A percentile compares a stretch with the other conserved stretches of the same genome.
phyloP scores from a whole-genome alignment of 2,797 vertebrate genomes.

The Petrocephalus schoutedeni region DNA sequence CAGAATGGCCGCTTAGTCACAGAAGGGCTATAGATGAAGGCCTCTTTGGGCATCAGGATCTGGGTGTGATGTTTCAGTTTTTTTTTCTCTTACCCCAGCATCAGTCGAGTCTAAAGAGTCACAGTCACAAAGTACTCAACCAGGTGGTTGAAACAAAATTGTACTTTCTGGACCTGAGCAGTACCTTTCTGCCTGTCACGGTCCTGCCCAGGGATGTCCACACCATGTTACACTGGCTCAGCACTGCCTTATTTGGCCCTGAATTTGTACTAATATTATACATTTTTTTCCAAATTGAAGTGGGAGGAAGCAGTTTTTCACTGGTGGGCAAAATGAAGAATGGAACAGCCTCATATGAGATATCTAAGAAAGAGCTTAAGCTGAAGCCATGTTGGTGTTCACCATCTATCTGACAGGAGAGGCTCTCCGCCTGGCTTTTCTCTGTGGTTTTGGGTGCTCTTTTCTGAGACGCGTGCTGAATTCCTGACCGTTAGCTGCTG shows the following conservation, averaged over 20 bases:
- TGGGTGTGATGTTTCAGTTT: not conserved
- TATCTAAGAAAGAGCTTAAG: not conserved
- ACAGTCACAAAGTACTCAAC: not conserved
- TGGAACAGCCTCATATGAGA: not conserved
- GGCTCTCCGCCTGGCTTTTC: not conserved
- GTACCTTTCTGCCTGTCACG: not conserved
- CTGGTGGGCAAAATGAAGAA: not conserved
- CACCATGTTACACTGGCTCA: not conserved
- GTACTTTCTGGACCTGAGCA: not conserved
- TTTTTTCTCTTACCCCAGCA: not conserved
- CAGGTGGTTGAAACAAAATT: not conserved
- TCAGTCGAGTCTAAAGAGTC: not conserved
- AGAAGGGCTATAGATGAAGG: not conserved
- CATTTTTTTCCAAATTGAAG: not conserved
- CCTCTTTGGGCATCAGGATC: not conserved
- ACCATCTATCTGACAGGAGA: not conserved
- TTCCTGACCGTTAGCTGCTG: not conserved
- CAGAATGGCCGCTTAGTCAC: not conserved
- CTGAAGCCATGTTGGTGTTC: not conserved
- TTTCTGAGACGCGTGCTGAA: not conserved
- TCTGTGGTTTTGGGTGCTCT: not conserved
- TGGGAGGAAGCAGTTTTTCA: not conserved
- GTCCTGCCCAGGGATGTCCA: not conserved
- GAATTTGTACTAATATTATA: not conserved
- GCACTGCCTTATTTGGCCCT: not conserved